These are phyloP conservation scores for Trissolcus basalis DNA, from an alignment of 1,140 invertebrate genomes.

Conservation along the genomic window DNA sequence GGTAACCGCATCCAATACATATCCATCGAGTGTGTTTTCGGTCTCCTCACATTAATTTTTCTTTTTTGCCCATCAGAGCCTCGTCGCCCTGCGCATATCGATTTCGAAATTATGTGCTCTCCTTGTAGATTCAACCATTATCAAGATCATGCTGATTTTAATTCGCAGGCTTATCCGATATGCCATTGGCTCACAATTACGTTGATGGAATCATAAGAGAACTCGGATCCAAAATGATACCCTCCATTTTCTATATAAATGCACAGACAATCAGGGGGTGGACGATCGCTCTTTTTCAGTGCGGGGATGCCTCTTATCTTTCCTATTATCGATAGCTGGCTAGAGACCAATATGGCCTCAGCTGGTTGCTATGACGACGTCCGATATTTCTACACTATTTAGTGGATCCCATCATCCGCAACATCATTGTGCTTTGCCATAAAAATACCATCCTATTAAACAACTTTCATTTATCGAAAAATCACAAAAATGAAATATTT, in stretches of 20 bases:
- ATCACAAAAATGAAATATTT: constrained; percentile 6
- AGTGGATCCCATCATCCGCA: constrained; percentile 71
- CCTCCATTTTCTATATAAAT: constrained; percentile 46
- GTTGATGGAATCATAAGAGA: constrained; percentile 45
- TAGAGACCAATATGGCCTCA: constrained; percentile 72
- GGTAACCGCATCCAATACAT: constrained; percentile 63
- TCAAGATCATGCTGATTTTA: no score
- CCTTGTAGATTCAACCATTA: background rate
- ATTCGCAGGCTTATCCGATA: no score
- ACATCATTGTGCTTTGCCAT: constrained; percentile 73
- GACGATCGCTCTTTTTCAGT: constrained; percentile 33
- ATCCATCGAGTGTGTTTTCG: constrained; percentile 38
- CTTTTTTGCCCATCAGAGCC: constrained; percentile 4
- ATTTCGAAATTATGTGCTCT: background rate
- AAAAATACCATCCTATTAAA: constrained; percentile 65
- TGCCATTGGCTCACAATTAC: constrained; percentile 5
- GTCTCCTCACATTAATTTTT: constrained; percentile 40
- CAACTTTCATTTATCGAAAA: no score
- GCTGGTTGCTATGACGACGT: constrained; percentile 66
- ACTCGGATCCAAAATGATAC: constrained; percentile 38
- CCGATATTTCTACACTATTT: constrained; percentile 61
- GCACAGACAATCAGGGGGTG: constrained; percentile 22
- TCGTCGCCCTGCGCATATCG: background rate
- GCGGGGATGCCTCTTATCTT: constrained; percentile 70
- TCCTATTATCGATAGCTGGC: constrained; percentile 76